Evolutionary conservation across 92 coral and sea anemone species (phyloP), one percentile per base, ranked within the genome.

Genomic region (Zoanthus sansibaricus): DNA sequence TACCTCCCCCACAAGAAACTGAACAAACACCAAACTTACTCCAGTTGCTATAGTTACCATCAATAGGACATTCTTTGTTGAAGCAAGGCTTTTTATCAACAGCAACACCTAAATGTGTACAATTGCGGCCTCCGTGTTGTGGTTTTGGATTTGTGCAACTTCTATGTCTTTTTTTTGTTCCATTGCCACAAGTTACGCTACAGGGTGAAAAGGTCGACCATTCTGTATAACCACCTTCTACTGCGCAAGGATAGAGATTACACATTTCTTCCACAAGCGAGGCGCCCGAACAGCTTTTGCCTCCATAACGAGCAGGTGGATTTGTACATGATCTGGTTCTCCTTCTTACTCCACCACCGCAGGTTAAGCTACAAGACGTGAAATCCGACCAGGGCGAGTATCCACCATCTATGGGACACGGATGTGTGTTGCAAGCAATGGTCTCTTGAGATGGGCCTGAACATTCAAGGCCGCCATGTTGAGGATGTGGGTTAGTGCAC

Each of bases 41-140:
- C 96, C 96, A 93, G 74, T 83, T 83, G 20, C 91, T 59, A 77
- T 91, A 93, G 79, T 79, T 78, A 20, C 96, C 96, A 75, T 93
- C 90, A 17, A 93, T 86, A 44, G 96, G 94, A 82, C 96, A 93
- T 12, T 88, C 86, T 8, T 49, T 77, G 17, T 83, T 31, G 72
- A 25, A 61, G 86, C 96, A 93, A 48, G 52, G 7, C 16, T 15
- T 33, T 13, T 13, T 70, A 46, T 91, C 82, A 47, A 9, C n/a
- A 31, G 88, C 72, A 12, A 56, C 18, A 15, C 92, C 96, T n/a
- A 87, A 14, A 11, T 72, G 79, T 3, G 14, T 56, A 71, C 96
- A 93, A 67, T 82, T 71, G 10, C 25, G 74, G 6, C 96, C 96
- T 45, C 96, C 96, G 62, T 91, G 69, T 54, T 49, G 69, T 4